Percentiles rank a stretch among this genome's conserved stretches.
phyloP scores from a whole-genome alignment of 2,113 vertebrate species.

The Scomber scombrus region DNA sequence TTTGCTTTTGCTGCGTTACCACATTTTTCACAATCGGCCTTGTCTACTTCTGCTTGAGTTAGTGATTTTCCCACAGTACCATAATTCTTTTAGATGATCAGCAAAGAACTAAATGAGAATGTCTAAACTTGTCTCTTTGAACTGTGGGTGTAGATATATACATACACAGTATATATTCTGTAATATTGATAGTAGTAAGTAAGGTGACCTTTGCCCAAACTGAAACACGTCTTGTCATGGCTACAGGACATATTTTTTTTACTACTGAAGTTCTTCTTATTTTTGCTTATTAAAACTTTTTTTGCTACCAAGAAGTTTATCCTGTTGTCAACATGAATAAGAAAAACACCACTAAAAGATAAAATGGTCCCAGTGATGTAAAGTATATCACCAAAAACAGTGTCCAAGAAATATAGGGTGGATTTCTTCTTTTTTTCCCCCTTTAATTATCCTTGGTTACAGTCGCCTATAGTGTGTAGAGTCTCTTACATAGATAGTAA shows the following conservation, averaged over 20 bases:
- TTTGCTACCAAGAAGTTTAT: neutral
- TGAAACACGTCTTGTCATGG: neutral
- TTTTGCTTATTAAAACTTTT: neutral
- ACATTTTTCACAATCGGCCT: neutral
- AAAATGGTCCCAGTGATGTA: neutral
- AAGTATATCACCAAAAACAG: neutral
- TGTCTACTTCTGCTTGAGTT: neutral
- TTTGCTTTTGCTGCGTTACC: neutral
- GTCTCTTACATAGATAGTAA: constrained; percentile 23
- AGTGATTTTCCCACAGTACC: constrained; percentile 3
- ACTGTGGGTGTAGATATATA: neutral
- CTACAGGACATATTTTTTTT: too few species aligned
- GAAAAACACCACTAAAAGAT: neutral
- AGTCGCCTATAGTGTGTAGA: constrained; percentile 3
- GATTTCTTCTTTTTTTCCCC: neutral
- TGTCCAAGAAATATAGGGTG: neutral
- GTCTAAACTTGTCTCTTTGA: constrained; percentile 10
- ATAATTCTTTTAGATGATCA: neutral
- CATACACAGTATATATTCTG: neutral
- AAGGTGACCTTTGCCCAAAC: constrained; percentile 3
- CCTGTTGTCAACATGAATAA: neutral
- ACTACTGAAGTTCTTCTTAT: neutral
- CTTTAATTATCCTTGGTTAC: constrained; percentile 8
- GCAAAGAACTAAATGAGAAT: neutral
- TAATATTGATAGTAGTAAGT: neutral